phyloP scores from a whole-genome alignment of 2,113 vertebrate genomes.

The Pteropus alecto region DNA sequence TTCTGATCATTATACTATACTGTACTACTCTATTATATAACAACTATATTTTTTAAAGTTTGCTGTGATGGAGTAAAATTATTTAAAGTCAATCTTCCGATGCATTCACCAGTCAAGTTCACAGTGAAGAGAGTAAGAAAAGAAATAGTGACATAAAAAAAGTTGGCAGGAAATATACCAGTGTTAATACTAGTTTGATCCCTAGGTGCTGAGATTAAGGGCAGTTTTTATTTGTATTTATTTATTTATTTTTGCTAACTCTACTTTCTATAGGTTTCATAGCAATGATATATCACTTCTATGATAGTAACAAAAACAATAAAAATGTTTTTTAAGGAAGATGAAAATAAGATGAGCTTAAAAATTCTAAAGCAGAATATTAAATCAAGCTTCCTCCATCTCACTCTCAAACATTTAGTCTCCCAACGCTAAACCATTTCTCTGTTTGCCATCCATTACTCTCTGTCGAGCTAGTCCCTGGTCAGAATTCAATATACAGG shows the following conservation, averaged over 20 bases:
- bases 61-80: not conserved
- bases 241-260: not conserved
- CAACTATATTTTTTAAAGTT: not conserved
- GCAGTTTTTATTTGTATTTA: constrained; percentile 27
- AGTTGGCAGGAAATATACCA: not conserved
- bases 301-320: not conserved
- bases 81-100: not conserved
- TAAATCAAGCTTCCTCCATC: not conserved
- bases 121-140: not conserved
- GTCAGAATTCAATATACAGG: not conserved
- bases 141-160: not conserved
- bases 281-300: not conserved
- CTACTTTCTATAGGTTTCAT: constrained; percentile 1
- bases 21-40: not conserved
- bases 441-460: not conserved
- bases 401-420: not conserved
- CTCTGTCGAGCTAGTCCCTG: not conserved
- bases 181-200: constrained; percentile 10
- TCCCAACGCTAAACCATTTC: not conserved
- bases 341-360: constrained; percentile 3
- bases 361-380: constrained; percentile 4
- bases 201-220: not conserved
- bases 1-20: not conserved
- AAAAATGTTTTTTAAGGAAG: constrained; percentile 12
- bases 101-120: not conserved